These are phyloP conservation scores for Rhea pennata DNA, from an alignment of 2,113 vertebrate species.

Conservation along the genomic window DNA sequence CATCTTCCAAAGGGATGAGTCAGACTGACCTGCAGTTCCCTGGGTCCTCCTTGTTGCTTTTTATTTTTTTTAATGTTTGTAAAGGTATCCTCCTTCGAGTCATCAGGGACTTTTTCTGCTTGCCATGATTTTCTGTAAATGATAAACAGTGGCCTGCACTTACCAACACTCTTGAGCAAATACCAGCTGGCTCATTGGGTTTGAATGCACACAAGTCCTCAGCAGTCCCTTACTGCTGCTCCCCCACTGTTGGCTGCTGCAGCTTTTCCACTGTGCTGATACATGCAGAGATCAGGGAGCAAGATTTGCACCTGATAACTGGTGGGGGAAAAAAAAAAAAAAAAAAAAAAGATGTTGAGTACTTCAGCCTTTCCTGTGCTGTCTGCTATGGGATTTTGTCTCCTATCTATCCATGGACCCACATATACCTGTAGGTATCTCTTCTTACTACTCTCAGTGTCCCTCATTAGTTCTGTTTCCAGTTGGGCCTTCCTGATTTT, in stretches of 20 bases:
- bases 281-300: neutral
- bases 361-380: neutral
- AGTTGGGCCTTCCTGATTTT: neutral
- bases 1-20: neutral
- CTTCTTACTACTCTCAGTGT: neutral
- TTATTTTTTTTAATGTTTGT: neutral
- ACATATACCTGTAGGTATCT: neutral
- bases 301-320: rapidly evolving
- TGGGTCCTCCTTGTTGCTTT: neutral
- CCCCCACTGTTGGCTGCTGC: neutral
- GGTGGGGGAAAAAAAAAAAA: neutral
- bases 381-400: neutral
- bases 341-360: neutral
- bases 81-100: neutral
- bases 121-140: neutral
- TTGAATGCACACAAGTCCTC: rapidly evolving
- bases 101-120: neutral
- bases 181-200: neutral
- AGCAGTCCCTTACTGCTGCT: neutral
- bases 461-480: neutral
- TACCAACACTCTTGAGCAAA: rapidly evolving
- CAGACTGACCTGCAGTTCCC: neutral
- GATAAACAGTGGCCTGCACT: neutral
- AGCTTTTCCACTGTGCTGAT: neutral
- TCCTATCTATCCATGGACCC: neutral